Base-by-base conservation (phyloP, 1,140 invertebrate genomes). In the Diprion similis region DNA sequence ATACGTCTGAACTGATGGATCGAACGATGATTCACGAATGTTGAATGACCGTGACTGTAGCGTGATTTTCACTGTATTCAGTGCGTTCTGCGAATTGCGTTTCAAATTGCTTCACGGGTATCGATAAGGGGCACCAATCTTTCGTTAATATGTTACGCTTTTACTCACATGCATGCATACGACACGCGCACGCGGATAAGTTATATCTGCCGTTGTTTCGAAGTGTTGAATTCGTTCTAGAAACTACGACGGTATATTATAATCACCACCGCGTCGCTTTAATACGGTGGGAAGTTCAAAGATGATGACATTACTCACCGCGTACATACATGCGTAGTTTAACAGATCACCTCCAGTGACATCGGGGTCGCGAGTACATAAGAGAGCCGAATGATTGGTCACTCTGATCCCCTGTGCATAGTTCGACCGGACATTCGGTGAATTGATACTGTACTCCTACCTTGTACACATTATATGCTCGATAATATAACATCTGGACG, bases 391-490 rank as follows among this genome's bases (percentile, higher is more conserved):
- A 84, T 79, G 81, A 86, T 86, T 84, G 51, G 81, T 76, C 72
- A 78, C 74, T 81, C 81, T 80, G 81, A 75, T 74, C 75, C 73
- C 24, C 24, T 37, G 2, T 37, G 24, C 59, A 46, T 64, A 10
- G 74, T 77, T 78, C 51, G 72, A 84, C 83, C 82, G 84, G 83
- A 86, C 82, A 85, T 85, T 82, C 79, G 74, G 79, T 82, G 80
- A 83, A 85, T 86, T 86, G 80, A 82, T 79, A 77, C 79, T 78
- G 77, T 74, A 71, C 76, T 72, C 73, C 72, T 18, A 64, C 69
- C 71, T 37, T 37, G 6, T 37, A 37, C 24, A 37, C 24, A 6
- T n/a, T n/a, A n/a, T n/a, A n/a, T n/a, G n/a, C n/a, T n/a, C n/a
- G n/a, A n/a, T n/a, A n/a, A n/a, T n/a, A n/a, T n/a, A n/a, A n/a